Evolutionary conservation across 1,140 invertebrate species (phyloP), one percentile per base, ranked within the genome.

Genomic region (Panagrolaimus sp.): DNA sequence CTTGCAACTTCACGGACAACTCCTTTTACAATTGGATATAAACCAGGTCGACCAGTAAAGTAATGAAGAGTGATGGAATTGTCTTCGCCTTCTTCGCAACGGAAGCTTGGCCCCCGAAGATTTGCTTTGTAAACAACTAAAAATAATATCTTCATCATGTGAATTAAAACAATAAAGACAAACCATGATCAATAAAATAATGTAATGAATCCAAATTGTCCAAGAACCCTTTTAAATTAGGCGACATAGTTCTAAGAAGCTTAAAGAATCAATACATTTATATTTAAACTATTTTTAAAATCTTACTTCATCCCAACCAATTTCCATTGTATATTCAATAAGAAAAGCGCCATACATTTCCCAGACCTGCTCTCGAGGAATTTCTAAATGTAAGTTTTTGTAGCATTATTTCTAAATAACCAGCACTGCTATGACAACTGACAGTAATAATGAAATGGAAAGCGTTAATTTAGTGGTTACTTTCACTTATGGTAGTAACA

Each of bases 1-100:
- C 67, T 53, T 14, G 79, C 83, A 9, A 83, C 76, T 66, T 82
- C 78, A 45, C 75, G 31, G n/a, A 84, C 65, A 14, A 83, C 71
- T n/a, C 82, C 84, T 74, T 81, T 78, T 20, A 85, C 84, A 66
- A 85, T 84, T 9, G 84, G 83, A 68, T 85, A 84, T 11, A 85
- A 70, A 1, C 83, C 83, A 1, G 74, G 73, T 27, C 84, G 67
- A 16, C 72, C 71, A 2, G 81, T 84, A 71, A 84, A 85, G 63
- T 85, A 85, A 72, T 85, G 84, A 14, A 85, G 67, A 13, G 72
- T 75, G n/a, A 85, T 74, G 11, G 72, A 72, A 5, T 78, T 82
- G 53, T 84, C 82, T 9, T 64, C 67, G 23, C 78, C 79, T 44
- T 75, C 72, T 48, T 85, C 84, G 66, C 83, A 84, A 62, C 84